Percentiles rank a stretch among this genome's conserved stretches.
These are phyloP conservation scores for Formica selysi DNA, from an alignment of 1,140 invertebrate species.

Conservation along the genomic window DNA sequence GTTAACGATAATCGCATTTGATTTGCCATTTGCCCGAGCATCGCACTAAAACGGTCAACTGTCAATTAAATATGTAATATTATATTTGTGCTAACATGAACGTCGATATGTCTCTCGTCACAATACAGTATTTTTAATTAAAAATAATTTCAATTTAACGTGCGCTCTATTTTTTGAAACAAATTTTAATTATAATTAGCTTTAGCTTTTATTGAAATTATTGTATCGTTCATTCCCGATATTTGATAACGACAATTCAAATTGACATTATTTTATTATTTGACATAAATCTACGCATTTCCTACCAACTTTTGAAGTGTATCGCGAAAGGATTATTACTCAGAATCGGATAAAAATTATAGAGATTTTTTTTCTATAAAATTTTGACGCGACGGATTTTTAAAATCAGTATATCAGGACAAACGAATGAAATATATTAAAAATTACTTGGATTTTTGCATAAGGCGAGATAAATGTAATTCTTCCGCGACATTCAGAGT, in stretches of 20 bases:
- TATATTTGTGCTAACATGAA: not conserved
- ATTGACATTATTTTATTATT: not conserved
- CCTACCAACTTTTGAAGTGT: not conserved
- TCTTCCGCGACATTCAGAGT: not conserved
- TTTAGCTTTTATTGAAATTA: not conserved
- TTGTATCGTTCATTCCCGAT: not conserved
- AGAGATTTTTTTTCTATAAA: not conserved
- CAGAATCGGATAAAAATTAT: not conserved
- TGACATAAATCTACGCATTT: too few species aligned
- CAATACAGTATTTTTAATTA: not conserved
- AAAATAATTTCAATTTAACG: not conserved
- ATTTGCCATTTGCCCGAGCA: not conserved
- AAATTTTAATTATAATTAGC: not conserved
- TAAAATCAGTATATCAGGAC: not conserved
- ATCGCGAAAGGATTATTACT: not conserved
- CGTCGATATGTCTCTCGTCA: not conserved
- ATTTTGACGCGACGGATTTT: not conserved
- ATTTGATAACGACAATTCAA: not conserved
- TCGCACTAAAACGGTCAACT: not conserved
- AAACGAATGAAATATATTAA: not conserved
- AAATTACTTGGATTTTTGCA: not conserved
- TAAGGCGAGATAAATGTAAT: not conserved
- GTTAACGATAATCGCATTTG: not conserved
- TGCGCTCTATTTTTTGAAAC: not conserved
- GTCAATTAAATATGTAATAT: conserved; percentile 30